Percentiles rank a stretch among this genome's conserved stretches.
These are phyloP conservation scores for Chunga burmeisteri DNA, from an alignment of 2,113 vertebrate species.

Conservation along the genomic window DNA sequence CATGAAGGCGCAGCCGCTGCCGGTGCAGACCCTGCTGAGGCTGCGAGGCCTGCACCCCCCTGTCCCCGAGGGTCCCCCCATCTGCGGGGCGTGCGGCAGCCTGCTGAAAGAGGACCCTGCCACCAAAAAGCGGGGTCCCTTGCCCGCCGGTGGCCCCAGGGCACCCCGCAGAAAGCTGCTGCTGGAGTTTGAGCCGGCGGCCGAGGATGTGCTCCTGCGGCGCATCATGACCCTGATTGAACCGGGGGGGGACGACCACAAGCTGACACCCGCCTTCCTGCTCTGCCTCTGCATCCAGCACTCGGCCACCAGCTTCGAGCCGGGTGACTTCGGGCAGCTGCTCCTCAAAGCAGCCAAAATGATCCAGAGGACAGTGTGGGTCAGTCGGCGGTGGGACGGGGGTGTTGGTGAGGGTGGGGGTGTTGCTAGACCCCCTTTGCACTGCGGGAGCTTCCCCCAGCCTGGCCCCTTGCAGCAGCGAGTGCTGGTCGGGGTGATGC, in stretches of 20 bases:
- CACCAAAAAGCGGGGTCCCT: conserved; percentile 30
- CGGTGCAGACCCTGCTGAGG: conserved; percentile 81
- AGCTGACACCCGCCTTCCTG: conserved; percentile 90
- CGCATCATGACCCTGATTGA: conserved; percentile 88
- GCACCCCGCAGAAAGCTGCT: conserved; percentile 77
- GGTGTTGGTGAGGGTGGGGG: not conserved
- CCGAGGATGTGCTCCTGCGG: conserved; percentile 85
- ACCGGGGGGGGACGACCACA: conserved; percentile 88
- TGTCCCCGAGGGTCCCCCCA: not conserved
- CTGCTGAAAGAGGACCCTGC: conserved; percentile 59
- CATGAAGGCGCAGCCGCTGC: conserved; percentile 81
- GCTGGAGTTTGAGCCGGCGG: conserved; percentile 85
- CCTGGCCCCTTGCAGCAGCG: accelerated
- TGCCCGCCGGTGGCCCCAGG: not conserved
- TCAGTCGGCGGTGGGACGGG: conserved; percentile 63
- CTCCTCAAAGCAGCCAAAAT: conserved; percentile 86
- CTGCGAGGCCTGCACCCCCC: conserved; percentile 77
- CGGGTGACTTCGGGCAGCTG: conserved; percentile 87
- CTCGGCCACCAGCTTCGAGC: conserved; percentile 84
- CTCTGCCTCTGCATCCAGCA: conserved; percentile 94
- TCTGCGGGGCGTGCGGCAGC: conserved; percentile 83
- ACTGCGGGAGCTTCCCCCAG: accelerated
- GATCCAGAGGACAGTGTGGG: conserved; percentile 90
- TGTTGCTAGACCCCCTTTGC: not conserved
- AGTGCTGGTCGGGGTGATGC: not conserved